phyloP scores from a whole-genome alignment of 2,888 invertebrate genomes.

The Drosophila niveifrons region DNA sequence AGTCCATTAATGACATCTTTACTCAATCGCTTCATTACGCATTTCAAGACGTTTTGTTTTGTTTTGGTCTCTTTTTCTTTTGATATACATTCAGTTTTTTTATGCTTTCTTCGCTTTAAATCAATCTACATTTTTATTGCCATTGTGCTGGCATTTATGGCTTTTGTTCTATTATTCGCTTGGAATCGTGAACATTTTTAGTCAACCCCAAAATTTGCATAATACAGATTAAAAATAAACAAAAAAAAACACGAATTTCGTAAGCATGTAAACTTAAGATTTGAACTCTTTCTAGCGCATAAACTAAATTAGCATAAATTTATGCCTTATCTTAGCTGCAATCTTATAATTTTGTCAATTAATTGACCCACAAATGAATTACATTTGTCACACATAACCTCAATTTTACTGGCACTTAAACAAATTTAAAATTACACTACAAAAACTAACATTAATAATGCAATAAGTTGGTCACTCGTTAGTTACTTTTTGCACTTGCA shows the following conservation, averaged over 20 bases:
- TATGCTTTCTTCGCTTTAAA: not conserved
- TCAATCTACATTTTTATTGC: conserved; percentile 6
- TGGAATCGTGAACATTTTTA: not conserved
- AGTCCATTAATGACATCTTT: conserved; percentile 4
- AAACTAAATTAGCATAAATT: not conserved
- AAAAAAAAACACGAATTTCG: not conserved
- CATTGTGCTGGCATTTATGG: not conserved
- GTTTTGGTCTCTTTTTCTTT: not conserved
- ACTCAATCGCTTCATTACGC: conserved; percentile 13
- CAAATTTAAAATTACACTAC: not conserved
- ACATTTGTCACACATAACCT: not conserved
- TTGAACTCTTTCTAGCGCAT: not conserved
- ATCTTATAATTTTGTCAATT: not conserved
- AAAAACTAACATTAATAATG: conserved; percentile 1
- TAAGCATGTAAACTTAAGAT: not conserved
- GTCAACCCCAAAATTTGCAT: not conserved
- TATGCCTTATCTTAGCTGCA: not conserved
- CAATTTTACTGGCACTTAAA: not conserved
- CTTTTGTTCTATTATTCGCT: not conserved
- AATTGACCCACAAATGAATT: not conserved
- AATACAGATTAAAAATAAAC: not conserved
- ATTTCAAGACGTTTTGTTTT: not conserved
- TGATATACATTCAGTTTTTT: not conserved
- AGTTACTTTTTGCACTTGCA: not conserved
- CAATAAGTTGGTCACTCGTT: not conserved